A percentile compares a stretch with the other conserved stretches of the same genome.
Conservation (phyloP, 2,888 invertebrate genomes). For the Lasioglossum leucozonium region DNA sequence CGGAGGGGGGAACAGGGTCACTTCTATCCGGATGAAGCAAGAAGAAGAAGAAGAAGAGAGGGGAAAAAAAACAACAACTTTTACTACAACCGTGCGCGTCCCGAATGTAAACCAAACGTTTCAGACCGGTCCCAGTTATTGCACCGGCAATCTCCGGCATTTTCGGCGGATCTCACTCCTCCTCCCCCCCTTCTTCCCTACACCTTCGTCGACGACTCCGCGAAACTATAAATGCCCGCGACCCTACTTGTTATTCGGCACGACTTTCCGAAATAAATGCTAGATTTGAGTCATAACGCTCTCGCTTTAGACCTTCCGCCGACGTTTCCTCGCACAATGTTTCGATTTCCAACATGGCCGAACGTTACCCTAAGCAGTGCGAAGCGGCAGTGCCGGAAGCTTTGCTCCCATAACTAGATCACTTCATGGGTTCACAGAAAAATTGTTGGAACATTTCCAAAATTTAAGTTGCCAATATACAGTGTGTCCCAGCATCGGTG, state of each 20-base stretch:
- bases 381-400: no score
- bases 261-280: not conserved
- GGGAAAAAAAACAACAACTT: not conserved
- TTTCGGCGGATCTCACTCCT: not conserved
- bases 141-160: not conserved
- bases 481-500: no score
- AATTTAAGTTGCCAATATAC: no score
- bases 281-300: not conserved
- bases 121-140: constrained; percentile 23
- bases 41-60: not conserved
- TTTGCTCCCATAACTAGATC: no score
- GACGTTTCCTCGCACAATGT: not conserved
- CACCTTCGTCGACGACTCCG: not conserved
- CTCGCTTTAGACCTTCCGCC: not conserved
- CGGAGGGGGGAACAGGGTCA: not conserved
- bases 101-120: constrained; percentile 47
- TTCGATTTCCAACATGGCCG: not conserved
- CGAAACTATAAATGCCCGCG: not conserved
- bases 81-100: constrained; percentile 27
- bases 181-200: no score
- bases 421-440: no score
- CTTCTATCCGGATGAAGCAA: not conserved
- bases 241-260: not conserved
- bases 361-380: no score
- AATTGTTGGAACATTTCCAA: no score